Percentiles rank a stretch among this genome's conserved stretches.
phyloP scores from a whole-genome alignment of 1,140 invertebrate species.

The Potamilus streckersoni region DNA sequence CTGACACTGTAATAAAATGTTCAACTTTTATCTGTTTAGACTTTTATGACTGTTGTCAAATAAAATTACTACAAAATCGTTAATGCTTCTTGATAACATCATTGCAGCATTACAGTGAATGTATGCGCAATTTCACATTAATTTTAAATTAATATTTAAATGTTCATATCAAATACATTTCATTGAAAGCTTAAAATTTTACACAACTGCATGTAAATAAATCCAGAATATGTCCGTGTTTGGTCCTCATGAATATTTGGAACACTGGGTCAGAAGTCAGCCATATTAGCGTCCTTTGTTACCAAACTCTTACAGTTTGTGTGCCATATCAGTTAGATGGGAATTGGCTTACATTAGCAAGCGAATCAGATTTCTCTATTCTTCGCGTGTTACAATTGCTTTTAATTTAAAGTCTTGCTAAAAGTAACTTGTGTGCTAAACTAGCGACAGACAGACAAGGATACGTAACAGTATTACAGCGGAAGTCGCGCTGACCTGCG shows the following conservation, averaged over 20 bases:
- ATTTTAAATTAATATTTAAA: not conserved
- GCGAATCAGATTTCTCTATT: too few relatives aligned
- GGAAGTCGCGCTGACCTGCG: too few relatives aligned
- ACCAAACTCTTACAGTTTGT: slow-evolving; percentile 5
- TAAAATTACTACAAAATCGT: too few relatives aligned
- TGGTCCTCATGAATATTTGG: not conserved
- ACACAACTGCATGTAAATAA: not conserved
- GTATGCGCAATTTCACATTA: not conserved
- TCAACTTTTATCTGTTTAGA: not conserved
- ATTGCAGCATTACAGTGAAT: not conserved
- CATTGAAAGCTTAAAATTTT: too few relatives aligned
- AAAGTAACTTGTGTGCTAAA: too few relatives aligned
- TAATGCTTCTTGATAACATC: not conserved
- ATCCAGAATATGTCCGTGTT: slow-evolving; percentile 2
- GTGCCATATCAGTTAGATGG: too few relatives aligned
- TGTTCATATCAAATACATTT: not conserved
- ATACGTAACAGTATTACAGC: too few relatives aligned
- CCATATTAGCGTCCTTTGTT: slow-evolving; percentile 47
- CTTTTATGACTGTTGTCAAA: too few relatives aligned
- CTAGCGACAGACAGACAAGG: too few relatives aligned
- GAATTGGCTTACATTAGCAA: too few relatives aligned
- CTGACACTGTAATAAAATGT: not conserved
- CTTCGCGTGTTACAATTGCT: too few relatives aligned
- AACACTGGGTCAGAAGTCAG: slow-evolving; percentile 24
- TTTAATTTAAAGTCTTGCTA: too few relatives aligned